Evolutionary conservation across 2,113 vertebrate species (phyloP), one percentile per base, ranked within the genome.

Genomic region (Microcebus jonahi): DNA sequence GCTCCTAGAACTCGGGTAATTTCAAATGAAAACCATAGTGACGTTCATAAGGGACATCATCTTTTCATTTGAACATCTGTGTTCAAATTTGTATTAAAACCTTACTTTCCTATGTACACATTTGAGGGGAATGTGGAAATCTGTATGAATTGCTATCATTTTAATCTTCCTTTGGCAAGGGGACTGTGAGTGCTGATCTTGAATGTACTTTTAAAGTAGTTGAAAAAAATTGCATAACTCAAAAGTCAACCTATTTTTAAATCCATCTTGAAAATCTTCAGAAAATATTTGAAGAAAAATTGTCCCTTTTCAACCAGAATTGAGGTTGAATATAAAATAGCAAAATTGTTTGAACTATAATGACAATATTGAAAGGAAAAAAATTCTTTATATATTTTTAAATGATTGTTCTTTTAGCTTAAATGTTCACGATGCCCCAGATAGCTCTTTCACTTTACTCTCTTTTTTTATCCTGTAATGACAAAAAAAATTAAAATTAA

Each of bases 401-500:
- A 96, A 84, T 57, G 84, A 76, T 77, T 97, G 71, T 88, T 75
- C 57, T 81, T 98, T 95, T 53, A 91, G 23, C 94, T 85, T 80
- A 95, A 97, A 83, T 90, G 82, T 94, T 94, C 39, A 84, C 63
- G 79, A 50, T 90, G 70, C 23, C 70, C 70, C 79, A 85, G 45
- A 92, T 8, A 73, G 45, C 23, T 89, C 34, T n/a, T 29, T 77
- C 23, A 21, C 50, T 17, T 55, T 23, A 27, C 2, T 29, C n/a
- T 53, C 7, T 75, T 13, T 20, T 20, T 55, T 23, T 88, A n/a
- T 67, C 85, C 36, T 71, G 5, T n/a, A 88, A 14, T 45, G 29
- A n/a, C 23, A 63, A 39, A 96, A 96, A 84, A 94, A 61, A 27
- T 27, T 61, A 61, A 61, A 61, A 61, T 61, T 42, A 96, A 84